Evolutionary conservation across 2,888 invertebrate species (phyloP).

Genomic region (Polyploca ridens): DNA sequence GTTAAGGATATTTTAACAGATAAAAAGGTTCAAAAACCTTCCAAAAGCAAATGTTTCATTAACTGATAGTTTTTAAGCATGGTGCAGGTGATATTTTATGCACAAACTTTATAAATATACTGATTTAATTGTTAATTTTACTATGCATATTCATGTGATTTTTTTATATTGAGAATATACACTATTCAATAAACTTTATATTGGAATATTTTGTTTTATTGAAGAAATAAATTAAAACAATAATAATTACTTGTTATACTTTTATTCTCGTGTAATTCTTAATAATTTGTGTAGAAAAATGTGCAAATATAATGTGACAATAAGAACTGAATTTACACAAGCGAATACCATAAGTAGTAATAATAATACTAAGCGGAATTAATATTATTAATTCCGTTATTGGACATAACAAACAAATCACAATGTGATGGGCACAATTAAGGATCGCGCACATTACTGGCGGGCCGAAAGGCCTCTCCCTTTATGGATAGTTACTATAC

Average conservation of each 20-base stretch:
- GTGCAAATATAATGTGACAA: slow-evolving; percentile 80
- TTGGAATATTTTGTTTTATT: background rate
- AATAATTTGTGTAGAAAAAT: slow-evolving; percentile 79
- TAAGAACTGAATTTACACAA: slow-evolving; percentile 72
- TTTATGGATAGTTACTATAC: too few relatives aligned
- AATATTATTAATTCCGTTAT: slow-evolving; percentile 32
- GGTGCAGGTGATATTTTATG: background rate
- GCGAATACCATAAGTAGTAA: slow-evolving; percentile 55
- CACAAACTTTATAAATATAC: too few relatives aligned
- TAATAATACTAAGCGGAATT: slow-evolving; percentile 62
- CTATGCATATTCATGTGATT: slow-evolving; percentile 12
- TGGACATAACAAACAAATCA: slow-evolving; percentile 4
- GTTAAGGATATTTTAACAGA: slow-evolving; percentile 46
- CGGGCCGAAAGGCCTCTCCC: background rate
- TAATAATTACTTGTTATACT: slow-evolving; percentile 50
- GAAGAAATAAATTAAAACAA: slow-evolving; percentile 26
- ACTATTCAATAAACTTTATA: background rate
- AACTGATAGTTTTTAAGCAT: slow-evolving; percentile 1
- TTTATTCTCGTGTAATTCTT: slow-evolving; percentile 78
- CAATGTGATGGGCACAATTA: background rate
- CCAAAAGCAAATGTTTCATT: slow-evolving; percentile 6
- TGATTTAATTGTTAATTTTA: background rate
- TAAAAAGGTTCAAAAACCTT: background rate
- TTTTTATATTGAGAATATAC: background rate
- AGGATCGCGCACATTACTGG: background rate